Evolutionary conservation across 2,113 vertebrate genomes (phyloP), one percentile per base, ranked within the genome.

Genomic region (Pleuronectes platessa): DNA sequence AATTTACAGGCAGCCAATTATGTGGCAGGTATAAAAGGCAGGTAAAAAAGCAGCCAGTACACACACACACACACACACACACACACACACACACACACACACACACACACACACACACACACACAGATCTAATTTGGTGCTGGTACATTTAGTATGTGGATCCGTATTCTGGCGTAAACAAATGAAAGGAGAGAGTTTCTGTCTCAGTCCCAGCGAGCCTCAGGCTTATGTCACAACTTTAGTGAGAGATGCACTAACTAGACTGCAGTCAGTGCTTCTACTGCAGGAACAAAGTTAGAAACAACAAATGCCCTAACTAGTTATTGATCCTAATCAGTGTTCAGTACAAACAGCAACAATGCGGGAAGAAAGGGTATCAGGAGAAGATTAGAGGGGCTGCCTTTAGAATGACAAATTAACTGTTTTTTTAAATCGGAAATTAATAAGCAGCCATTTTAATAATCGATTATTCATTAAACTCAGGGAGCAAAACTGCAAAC

Each of bases 1-100:
- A 45, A 53, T 83, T 86, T 70, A 40, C 59, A 56, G 42, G 26
- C 42, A 63, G 70, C 70, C 76, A 79, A 81, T 84, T 83, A 81
- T 31, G 81, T 24, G 14, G 73, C 68, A 82, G 78, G 67, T 86
- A 45, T 61, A 56, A 61, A 66, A 67, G 58, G 42, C 76, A 72
- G 42, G 75, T 74, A 71, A 71, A 40, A 74, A 78, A 69, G 81
- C 59, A 62, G 27, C 27, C 55, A 64, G 54, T 66, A 55, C 73
- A n/a, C 23, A 51, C 81, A 31, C 35, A 23, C 40, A 59, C 49
- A 45, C 78, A 31, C 35, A 20, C 40, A 59, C 49, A 45, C 58
- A 26, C 40, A 54, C 49, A 45, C 58, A 26, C 40, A 60, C 49
- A 45, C 58, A 26, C 40, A 59, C 49, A 42, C 58, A 26, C 40